Conservation (phyloP, 2,113 vertebrate genomes). For the Tautogolabrus adspersus region DNA sequence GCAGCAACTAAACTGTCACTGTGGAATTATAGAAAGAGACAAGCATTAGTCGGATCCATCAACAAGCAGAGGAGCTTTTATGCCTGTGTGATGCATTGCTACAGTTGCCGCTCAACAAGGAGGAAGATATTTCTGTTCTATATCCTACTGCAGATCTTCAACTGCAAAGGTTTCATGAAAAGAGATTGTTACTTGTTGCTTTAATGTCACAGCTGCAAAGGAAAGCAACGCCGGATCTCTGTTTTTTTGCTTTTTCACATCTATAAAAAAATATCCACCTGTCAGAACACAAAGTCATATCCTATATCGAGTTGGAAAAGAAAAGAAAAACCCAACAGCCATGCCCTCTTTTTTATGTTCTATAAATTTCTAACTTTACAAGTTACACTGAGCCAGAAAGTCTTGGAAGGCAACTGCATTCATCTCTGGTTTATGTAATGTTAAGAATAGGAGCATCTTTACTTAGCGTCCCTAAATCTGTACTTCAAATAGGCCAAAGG, state of each 20-base stretch:
- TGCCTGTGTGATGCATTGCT: background rate
- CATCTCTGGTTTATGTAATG: conserved; percentile 73
- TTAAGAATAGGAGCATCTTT: conserved; percentile 70
- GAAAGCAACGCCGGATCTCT: background rate
- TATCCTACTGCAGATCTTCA: conserved; percentile 8
- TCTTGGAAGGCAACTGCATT: conserved; percentile 47
- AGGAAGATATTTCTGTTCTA: conserved; percentile 16
- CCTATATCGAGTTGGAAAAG: background rate
- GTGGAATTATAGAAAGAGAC: conserved; percentile 69
- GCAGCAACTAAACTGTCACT: conserved; percentile 70
- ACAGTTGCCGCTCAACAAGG: background rate
- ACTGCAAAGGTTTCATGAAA: background rate
- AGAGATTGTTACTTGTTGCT: background rate
- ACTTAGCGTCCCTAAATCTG: conserved; percentile 68
- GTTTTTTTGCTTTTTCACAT: conserved; percentile 5
- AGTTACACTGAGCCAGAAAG: conserved; percentile 59
- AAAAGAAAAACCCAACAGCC: background rate
- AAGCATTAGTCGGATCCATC: conserved; percentile 68
- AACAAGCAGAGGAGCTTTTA: conserved; percentile 35
- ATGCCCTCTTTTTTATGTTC: conserved; percentile 60
- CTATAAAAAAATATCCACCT: conserved; percentile 21
- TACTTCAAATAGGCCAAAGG: conserved; percentile 66
- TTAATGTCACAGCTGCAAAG: background rate
- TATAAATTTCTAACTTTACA: conserved; percentile 61
- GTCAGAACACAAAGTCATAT: conserved; percentile 17